Base-by-base conservation (phyloP, 92 coral and sea anemone genomes). In the Phenganax subtilis region DNA sequence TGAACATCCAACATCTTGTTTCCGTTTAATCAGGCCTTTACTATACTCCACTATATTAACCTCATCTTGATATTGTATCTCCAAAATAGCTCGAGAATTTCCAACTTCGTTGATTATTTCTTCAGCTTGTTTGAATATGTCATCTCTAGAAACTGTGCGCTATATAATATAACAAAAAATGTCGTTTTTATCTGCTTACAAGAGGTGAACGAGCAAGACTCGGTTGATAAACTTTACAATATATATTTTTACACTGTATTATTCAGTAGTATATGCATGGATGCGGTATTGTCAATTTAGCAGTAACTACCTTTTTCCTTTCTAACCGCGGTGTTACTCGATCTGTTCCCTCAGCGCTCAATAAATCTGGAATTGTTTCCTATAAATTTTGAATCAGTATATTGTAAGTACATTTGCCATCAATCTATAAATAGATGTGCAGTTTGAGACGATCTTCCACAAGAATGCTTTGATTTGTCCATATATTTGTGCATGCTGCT, bases 261-360 rank as follows among this genome's bases (percentile, higher is more conserved):
- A 37, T 37, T 37, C 47, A 37, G 31, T 55, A 57, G 58, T 30
- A 14, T 30, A 30, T 37, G 11, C 25, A 20, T 20, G 25, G 25
- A 20, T 20, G 25, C 25, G 25, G 25, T 20, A 20, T 20, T 20
- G 25, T 20, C 25, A 20, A 20, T 20, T 20, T 20, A 20, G 25
- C 25, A 20, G 25, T 20, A 20, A 20, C 31, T 68, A 92, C 97
- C 99, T 92, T 96, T 82, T 96, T 96, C 66, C 99, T 88, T 77
- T 96, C 99, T 77, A 96, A 86, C 54, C 99, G 85, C 55, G 99
- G 99, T 54, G 99, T 88, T 14, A 96, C 99, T 68, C 99, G 99
- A 87, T 96, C 99, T 16, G 99, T 88, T 60, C 91, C 97, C 63
- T 96, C 99, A 3, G 97, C 87, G 81, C 91, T 96, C 77, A 96